These are phyloP conservation scores for Leptobrachium leishanense DNA, from an alignment of 2,113 vertebrate genomes.

Conservation along the genomic window DNA sequence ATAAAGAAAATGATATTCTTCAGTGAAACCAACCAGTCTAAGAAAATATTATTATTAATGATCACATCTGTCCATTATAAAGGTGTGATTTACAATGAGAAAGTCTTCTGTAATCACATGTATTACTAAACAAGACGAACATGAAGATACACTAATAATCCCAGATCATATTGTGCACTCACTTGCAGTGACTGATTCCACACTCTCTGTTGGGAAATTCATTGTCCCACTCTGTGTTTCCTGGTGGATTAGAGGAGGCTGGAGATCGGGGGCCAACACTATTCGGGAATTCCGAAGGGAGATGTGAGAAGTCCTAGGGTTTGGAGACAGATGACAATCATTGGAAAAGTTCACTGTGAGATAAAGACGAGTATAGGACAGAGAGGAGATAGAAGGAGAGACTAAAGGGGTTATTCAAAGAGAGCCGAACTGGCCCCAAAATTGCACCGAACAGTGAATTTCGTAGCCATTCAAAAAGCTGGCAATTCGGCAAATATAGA, in stretches of 20 bases:
- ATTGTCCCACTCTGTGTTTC: slow-evolving; percentile 87
- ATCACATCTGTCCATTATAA: too few species aligned
- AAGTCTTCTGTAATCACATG: too few species aligned
- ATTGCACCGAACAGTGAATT: too few species aligned
- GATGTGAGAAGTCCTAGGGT: slow-evolving; percentile 86
- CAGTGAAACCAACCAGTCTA: too few species aligned
- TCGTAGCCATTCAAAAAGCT: too few species aligned
- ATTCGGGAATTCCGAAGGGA: slow-evolving; percentile 90
- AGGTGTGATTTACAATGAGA: too few species aligned
- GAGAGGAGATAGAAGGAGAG: background rate
- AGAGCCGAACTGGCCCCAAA: too few species aligned
- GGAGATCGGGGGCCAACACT: slow-evolving; percentile 89
- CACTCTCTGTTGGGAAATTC: slow-evolving; percentile 94
- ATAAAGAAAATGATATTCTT: too few species aligned
- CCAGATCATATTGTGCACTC: slow-evolving; percentile 49
- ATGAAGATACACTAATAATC: background rate
- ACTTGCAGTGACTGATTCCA: slow-evolving; percentile 95
- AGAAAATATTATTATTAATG: too few species aligned
- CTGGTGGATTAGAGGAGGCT: slow-evolving; percentile 78
- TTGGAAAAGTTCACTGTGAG: background rate
- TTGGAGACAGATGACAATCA: background rate
- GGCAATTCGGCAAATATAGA: too few species aligned
- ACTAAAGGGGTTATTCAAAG: too few species aligned
- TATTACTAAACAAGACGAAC: background rate
- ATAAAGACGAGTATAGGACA: background rate